phyloP scores from a whole-genome alignment of 1,140 invertebrate species.

The Calephelis virginiensis region DNA sequence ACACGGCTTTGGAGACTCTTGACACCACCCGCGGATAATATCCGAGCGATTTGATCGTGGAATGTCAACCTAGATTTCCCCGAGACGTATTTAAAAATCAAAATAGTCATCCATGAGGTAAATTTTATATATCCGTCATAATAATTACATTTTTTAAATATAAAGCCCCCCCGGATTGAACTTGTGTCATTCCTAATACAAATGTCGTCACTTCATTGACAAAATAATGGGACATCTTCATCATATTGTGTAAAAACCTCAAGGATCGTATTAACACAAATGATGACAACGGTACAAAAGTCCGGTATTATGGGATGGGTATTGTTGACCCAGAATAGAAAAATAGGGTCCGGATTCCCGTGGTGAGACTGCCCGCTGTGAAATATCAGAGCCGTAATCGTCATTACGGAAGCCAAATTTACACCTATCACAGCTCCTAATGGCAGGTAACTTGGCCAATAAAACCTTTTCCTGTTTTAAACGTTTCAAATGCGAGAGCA shows the following conservation, averaged over 20 bases:
- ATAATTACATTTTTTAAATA: conserved; percentile 55
- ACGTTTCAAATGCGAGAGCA: conserved; percentile 58
- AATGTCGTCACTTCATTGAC: conserved; percentile 71
- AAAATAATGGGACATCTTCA: conserved; percentile 61
- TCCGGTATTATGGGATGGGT: conserved; percentile 51
- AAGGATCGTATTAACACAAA: conserved; percentile 76
- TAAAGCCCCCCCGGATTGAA: conserved; percentile 61
- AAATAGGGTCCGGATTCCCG: conserved; percentile 62
- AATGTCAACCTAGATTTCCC: too few species aligned
- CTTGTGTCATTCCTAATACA: conserved; percentile 71
- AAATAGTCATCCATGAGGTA: neutral
- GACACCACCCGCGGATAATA: too few species aligned
- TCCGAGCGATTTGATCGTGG: too few species aligned
- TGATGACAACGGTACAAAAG: conserved; percentile 72
- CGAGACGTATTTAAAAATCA: neutral
- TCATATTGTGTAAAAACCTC: conserved; percentile 73
- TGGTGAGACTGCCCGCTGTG: conserved; percentile 56
- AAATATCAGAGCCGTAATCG: conserved; percentile 57
- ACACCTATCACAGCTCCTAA: conserved; percentile 72
- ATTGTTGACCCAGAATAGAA: conserved; percentile 72
- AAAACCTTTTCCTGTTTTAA: conserved; percentile 75
- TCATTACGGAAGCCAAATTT: conserved; percentile 69
- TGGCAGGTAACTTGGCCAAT: conserved; percentile 73
- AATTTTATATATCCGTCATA: conserved; percentile 41
- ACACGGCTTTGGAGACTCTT: too few species aligned